These are phyloP conservation scores for Bucorvus abyssinicus DNA, from an alignment of 2,797 vertebrate genomes.

Conservation along the genomic window DNA sequence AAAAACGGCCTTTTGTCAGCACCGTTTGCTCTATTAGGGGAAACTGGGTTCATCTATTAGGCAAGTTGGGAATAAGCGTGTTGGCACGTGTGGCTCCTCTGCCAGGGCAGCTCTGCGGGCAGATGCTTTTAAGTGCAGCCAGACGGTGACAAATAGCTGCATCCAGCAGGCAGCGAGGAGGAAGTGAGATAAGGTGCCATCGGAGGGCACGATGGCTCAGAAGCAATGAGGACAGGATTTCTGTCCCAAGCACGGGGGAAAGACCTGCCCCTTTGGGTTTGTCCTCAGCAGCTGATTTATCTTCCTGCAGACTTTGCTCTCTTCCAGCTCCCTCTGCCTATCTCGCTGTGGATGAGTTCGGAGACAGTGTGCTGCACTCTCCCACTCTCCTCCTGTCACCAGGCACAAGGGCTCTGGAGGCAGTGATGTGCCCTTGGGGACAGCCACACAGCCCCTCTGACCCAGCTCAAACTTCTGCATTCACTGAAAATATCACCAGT, in stretches of 20 bases:
- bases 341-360: fast-evolving
- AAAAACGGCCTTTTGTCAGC: conserved; percentile 41
- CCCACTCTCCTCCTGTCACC: fast-evolving
- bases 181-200: conserved; percentile 43
- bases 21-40: background rate
- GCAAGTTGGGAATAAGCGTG: background rate
- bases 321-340: background rate
- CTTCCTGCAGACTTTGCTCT: background rate
- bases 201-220: background rate
- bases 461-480: background rate
- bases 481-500: background rate
- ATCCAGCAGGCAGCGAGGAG: background rate
- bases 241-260: background rate
- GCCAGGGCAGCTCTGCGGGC: background rate
- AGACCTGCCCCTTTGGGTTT: conserved; percentile 5
- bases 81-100: background rate
- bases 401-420: background rate
- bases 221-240: background rate
- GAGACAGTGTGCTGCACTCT: background rate
- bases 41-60: conserved; percentile 7
- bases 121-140: background rate
- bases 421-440: background rate
- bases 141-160: background rate
- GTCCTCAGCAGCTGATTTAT: conserved; percentile 17
- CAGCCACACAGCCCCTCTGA: background rate